phyloP scores from a whole-genome alignment of 2,888 invertebrate genomes.

The Mellilla xanthometata region DNA sequence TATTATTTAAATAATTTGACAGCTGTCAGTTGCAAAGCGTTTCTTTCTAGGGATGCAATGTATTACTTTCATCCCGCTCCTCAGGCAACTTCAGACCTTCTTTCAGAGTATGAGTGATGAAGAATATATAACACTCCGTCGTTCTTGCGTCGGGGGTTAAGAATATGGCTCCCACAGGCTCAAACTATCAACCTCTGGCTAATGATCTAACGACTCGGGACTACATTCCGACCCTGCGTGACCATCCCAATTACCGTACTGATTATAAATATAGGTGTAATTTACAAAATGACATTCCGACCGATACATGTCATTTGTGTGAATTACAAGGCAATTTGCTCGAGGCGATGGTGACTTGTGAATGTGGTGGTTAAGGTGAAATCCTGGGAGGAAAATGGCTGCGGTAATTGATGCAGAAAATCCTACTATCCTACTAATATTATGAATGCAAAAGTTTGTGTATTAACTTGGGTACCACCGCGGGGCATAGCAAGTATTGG shows the following conservation, averaged over 20 bases:
- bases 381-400: constrained; percentile 1
- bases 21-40: no score
- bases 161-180: background rate
- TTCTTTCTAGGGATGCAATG: no score
- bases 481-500: no score
- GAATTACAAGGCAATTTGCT: constrained; percentile 62
- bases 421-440: background rate
- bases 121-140: no score
- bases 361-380: constrained; percentile 39
- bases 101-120: no score
- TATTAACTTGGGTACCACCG: no score
- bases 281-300: constrained; percentile 73
- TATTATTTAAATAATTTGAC: no score
- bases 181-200: constrained; percentile 2
- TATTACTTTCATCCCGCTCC: no score
- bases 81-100: no score
- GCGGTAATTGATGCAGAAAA: constrained; percentile 30
- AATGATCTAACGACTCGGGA: constrained; percentile 20
- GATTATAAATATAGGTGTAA: constrained; percentile 48
- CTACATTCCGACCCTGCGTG: constrained; percentile 64
- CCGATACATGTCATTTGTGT: constrained; percentile 66
- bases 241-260: constrained; percentile 56
- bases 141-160: no score
- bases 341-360: constrained; percentile 38
- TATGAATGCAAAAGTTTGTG: background rate